Base-by-base conservation (phyloP, 2,113 vertebrate genomes). In the Hepsetus odoe region DNA sequence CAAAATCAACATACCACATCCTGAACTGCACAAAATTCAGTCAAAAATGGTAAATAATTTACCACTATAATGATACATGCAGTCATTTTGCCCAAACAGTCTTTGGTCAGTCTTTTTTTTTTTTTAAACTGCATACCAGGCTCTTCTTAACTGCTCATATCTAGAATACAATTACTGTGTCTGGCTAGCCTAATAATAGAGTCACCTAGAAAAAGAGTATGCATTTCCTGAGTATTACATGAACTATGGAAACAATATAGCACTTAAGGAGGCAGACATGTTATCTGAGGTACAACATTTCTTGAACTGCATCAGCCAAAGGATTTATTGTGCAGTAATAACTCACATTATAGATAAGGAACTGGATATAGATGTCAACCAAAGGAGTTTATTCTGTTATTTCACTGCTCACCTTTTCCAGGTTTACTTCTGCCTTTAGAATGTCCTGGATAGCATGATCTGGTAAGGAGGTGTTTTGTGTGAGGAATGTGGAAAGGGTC, bases 401-500 rank as follows among this genome's bases (percentile, higher is more conserved):
- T 51, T 67, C 16, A 40, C n/a, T 59, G 14, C 80, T 87, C 87
- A 98, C 97, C 95, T 92, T 92, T 81, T 92, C 94, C 85, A 98
- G 88, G 83, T 93, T 87, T 30, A 98, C 73, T 24, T 90, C 33
- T 5, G 96, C 93, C 14, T 91, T 88, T 64, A 93, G 80, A 61
- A 98, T 89, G 61, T 91, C 90, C 38, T 92, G 83, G 49, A 95
- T 87, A 0, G 79, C 26, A 14, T 90, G 55, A 20, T 87, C 83
- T 2, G 95, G 83, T 75, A 98, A 71, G 16, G 95, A 95, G 7
- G 91, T 81, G 55, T 98, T 96, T 4, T 77, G 84, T 65, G 46
- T 74, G 53, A 99, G 94, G 81, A 99, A 98, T 40, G 80, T 84
- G 28, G 96, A 94, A 81, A 99, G 90, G 0, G 93, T 96, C 88